phyloP scores from a whole-genome alignment of 1,140 invertebrate species.

The Bicyclus anynana region DNA sequence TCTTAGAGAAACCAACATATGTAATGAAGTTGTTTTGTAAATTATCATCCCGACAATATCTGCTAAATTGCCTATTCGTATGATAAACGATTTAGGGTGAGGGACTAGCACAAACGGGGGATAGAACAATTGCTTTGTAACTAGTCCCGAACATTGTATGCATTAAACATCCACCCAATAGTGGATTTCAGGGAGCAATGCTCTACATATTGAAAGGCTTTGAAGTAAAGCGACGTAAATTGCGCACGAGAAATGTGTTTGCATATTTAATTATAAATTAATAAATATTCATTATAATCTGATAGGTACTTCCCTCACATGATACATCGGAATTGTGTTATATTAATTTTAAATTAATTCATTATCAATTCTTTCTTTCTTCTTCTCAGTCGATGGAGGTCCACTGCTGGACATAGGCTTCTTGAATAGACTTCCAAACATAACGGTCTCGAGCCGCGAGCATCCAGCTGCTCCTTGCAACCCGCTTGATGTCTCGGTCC shows the following conservation, averaged over 20 bases:
- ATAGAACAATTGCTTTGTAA: slow-evolving; percentile 28
- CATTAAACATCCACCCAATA: slow-evolving; percentile 19
- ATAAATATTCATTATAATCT: neutral
- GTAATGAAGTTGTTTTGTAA: slow-evolving; percentile 1
- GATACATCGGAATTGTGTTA: no score
- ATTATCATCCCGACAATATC: slow-evolving; percentile 1
- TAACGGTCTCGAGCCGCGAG: no score
- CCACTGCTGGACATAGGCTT: no score
- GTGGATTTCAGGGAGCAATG: slow-evolving; percentile 7
- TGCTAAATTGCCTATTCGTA: slow-evolving; percentile 5
- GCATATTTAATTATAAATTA: neutral
- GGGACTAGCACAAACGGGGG: slow-evolving; percentile 15
- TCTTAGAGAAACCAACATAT: neutral
- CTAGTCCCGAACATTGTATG: slow-evolving; percentile 12
- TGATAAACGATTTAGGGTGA: slow-evolving; percentile 9
- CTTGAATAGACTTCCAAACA: no score
- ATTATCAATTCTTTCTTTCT: no score
- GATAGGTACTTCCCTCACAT: no score
- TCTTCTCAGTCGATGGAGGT: no score
- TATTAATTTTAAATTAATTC: no score
- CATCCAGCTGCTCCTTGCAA: no score
- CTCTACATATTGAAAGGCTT: slow-evolving; percentile 9
- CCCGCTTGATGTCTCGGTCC: no score
- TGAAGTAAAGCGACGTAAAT: slow-evolving; percentile 2
- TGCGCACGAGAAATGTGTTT: neutral